Evolutionary conservation across 2,888 invertebrate genomes (phyloP).

Genomic region (Shargacucullia verbasci): DNA sequence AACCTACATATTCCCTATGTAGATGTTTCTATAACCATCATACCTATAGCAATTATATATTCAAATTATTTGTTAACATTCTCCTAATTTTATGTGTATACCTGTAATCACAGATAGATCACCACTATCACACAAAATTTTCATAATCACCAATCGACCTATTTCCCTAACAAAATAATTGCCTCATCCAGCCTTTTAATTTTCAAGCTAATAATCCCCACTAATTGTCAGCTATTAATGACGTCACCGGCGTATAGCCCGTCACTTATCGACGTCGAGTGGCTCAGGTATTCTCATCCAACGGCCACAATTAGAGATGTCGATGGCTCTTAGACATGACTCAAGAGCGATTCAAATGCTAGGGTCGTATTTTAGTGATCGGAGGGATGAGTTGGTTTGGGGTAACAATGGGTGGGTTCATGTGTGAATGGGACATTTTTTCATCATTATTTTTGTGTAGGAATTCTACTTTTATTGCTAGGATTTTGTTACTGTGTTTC

Average conservation of each 20-base stretch:
- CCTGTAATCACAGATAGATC: too few relatives aligned
- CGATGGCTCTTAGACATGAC: conserved; percentile 17
- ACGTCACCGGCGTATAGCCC: conserved; percentile 12
- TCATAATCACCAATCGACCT: too few relatives aligned
- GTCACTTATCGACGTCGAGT: conserved; percentile 49
- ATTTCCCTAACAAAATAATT: too few relatives aligned
- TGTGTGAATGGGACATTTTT: conserved; percentile 6
- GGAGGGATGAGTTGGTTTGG: conserved; percentile 2
- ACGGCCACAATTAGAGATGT: conserved; percentile 40
- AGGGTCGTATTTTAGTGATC: conserved; percentile 24
- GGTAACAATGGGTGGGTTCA: conserved; percentile 21
- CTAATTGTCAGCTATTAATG: conserved; percentile 43
- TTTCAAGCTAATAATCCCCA: neutral
- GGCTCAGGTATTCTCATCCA: conserved; percentile 50
- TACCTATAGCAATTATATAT: too few relatives aligned
- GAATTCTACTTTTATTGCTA: too few relatives aligned
- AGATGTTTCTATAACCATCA: too few relatives aligned
- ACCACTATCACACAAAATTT: too few relatives aligned
- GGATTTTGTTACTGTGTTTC: too few relatives aligned
- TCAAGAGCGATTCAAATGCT: conserved; percentile 46
- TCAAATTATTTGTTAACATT: too few relatives aligned
- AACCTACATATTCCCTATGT: too few relatives aligned
- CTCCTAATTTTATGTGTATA: too few relatives aligned
- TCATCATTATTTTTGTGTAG: conserved; percentile 1
- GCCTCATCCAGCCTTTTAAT: too few relatives aligned